A percentile compares a stretch with the other conserved stretches of the same genome.
phyloP scores from a whole-genome alignment of 2,888 invertebrate genomes.

The Cenopis cana region DNA sequence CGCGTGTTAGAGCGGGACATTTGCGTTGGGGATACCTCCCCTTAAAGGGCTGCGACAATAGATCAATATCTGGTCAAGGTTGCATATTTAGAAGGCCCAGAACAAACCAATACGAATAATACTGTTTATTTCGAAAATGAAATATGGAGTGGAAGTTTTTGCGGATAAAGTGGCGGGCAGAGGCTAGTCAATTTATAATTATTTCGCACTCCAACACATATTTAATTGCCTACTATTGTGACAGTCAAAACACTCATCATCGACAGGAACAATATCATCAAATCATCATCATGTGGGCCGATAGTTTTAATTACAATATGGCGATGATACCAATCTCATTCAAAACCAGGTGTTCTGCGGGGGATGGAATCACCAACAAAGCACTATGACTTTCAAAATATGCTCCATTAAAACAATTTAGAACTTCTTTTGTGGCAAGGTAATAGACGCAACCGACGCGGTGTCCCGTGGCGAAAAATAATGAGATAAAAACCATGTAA shows the following conservation, averaged over 20 bases:
- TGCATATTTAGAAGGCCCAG: no score
- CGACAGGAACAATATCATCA: conserved; percentile 48
- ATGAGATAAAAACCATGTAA: conserved; percentile 74
- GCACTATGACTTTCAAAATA: conserved; percentile 75
- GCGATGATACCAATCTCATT: conserved; percentile 71
- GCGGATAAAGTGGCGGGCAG: no score
- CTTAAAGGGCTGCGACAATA: no score
- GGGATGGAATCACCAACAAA: conserved; percentile 73
- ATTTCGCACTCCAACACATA: conserved; percentile 10
- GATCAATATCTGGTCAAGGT: no score
- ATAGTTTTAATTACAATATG: conserved; percentile 69
- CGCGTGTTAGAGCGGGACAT: no score
- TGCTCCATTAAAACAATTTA: conserved; percentile 83
- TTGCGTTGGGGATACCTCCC: no score
- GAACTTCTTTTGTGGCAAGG: conserved; percentile 70
- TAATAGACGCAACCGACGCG: conserved; percentile 70
- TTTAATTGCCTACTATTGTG: conserved; percentile 8
- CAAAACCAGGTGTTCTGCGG: conserved; percentile 70
- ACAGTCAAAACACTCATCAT: conserved; percentile 31
- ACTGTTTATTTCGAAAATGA: no score
- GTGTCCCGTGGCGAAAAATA: conserved; percentile 78
- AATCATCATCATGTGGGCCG: conserved; percentile 49
- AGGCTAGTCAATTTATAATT: no score
- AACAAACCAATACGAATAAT: no score
- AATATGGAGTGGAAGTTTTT: no score